These are phyloP conservation scores for Urechis unicinctus DNA, from an alignment of 2,888 invertebrate genomes.

Conservation along the genomic window DNA sequence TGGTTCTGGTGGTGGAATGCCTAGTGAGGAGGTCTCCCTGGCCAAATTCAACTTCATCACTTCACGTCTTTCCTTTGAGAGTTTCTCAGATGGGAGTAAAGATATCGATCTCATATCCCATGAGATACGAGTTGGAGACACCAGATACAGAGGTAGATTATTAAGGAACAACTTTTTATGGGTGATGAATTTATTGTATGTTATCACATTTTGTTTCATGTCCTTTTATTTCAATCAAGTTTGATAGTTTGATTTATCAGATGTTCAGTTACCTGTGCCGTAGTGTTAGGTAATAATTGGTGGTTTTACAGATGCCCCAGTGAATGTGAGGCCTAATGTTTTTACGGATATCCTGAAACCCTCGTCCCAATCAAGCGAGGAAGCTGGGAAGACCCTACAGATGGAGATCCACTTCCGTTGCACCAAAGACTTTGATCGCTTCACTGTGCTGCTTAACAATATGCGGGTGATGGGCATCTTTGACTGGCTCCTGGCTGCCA, in stretches of 20 bases:
- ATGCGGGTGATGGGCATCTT: conserved; percentile 89
- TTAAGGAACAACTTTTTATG: too few relatives aligned
- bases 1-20: conserved; percentile 4
- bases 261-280: background rate
- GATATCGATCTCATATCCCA: conserved; percentile 89
- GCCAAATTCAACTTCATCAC: conserved; percentile 88
- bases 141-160: conserved; percentile 58
- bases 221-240: too few relatives aligned
- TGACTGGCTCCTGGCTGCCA: conserved; percentile 84
- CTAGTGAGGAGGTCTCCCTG: conserved; percentile 51
- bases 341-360: conserved; percentile 78
- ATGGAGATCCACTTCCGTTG: conserved; percentile 56
- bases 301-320: conserved; percentile 55
- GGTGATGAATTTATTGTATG: too few relatives aligned
- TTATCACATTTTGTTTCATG: too few relatives aligned
- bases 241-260: background rate
- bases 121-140: conserved; percentile 77
- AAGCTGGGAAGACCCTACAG: conserved; percentile 42
- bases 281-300: background rate
- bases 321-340: conserved; percentile 71
- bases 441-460: conserved; percentile 84
- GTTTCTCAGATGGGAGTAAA: conserved; percentile 79
- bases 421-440: conserved; percentile 64
- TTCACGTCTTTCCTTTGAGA: conserved; percentile 77
- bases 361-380: conserved; percentile 9